Evolutionary conservation across 1,140 invertebrate species (phyloP), one percentile per base, ranked within the genome.

Genomic region (Drosophila lacteicornis): DNA sequence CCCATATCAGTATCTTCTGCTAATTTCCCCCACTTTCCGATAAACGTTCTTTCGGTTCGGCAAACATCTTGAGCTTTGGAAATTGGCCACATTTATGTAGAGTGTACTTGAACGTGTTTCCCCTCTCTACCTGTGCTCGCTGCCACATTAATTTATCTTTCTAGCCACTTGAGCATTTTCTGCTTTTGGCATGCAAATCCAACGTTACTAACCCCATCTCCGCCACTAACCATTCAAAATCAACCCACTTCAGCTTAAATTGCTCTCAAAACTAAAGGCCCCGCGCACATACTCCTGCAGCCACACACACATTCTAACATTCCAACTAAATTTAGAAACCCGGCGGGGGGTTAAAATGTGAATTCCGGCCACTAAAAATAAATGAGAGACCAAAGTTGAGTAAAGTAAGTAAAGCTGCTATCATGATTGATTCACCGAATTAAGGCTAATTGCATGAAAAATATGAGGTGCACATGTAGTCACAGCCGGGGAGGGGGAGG

Each of bases 371-470:
- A 77, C 75, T 77, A 77, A 77, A 77, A 77, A 77, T 77, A 77
- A 87, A 73, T 62, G 55, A 45, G 55, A 75, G 77, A 77, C 67
- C 75, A 67, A 59, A 77, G 62, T 76, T 59, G 74, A 58, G 40
- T 45, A 42, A 27, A 53, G 42, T 46, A 50, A 76, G 58, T 27
- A 75, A 53, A 27, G 53, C 61, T 22, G 74, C 73, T 87, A 87
- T 84, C 85, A 66, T 88, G 83, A 87, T 87, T 87, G 83, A 87
- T 87, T 83, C 73, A 84, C 62, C 82, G 75, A 82, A 86, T 87
- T 88, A 83, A 69, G 85, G 85, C 84, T 88, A 88, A 88, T 88
- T 88, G 84, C 74, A 84, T 73, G 80, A 88, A 73, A 88, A 88
- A 88, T 88, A 88, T 90, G 84, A 90, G 85, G 47, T 88, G 84